Base-by-base conservation (phyloP, 1,140 invertebrate genomes). In the Homalodisca vitripennis region DNA sequence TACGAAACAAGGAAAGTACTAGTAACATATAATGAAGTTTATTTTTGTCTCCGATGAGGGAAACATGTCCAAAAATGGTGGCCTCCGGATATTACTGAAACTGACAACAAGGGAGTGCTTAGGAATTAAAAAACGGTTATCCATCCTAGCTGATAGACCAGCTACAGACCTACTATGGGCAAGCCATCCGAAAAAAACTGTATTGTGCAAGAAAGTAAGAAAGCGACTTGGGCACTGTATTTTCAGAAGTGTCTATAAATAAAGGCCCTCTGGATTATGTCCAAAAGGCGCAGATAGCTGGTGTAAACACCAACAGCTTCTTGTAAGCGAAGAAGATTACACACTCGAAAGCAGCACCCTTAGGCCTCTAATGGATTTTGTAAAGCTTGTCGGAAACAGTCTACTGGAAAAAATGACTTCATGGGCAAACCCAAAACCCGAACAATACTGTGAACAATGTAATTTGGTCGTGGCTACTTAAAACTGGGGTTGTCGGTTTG, bases 251-350 rank as follows among this genome's bases (percentile, higher is more conserved):
- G 34, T 69, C 67, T 2, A 62, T 17, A 26, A 20, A 69, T 27
- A 34, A 69, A 62, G 34, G 41, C 13, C 55, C 67, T 17, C 27
- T 60, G 62, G 48, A 14, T 66, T 68, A 74, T 78, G 77, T 66
- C 74, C 75, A 12, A 60, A 57, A 51, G 77, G 76, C 20, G 68
- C 46, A 65, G 74, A 76, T 29, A 73, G 68, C 3, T 78, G 75
- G 77, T 78, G 77, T 55, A 68, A 71, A 41, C 79, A 73, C 73
- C 73, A 74, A 34, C 73, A 73, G 72, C 74, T 73, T 57, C 30
- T 27, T 26, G 71, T 69, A 34, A 70, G 63, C 30, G 55, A 27
- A 3, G 29, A 20, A 20, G 24, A 6, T 13, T 60, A 60, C 12
- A 12, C 24, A 60, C 55, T 27, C 32, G 31, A 32, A 32, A 68